Evolutionary conservation across 2,888 invertebrate genomes (phyloP), one percentile per base, ranked within the genome.

Genomic region (Meta bourneti): DNA sequence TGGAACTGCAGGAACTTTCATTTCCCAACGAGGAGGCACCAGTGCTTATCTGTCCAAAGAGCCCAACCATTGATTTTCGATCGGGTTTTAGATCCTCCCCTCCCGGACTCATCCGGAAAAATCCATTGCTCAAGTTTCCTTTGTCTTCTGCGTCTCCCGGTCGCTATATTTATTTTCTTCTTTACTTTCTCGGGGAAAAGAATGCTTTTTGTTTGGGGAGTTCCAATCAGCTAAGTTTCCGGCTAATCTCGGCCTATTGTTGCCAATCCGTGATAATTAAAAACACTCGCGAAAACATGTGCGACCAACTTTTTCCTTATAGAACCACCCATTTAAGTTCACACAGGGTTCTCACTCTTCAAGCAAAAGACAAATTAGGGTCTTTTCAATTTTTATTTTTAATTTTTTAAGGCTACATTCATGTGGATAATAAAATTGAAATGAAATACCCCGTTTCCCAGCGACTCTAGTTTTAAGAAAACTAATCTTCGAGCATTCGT

Each of bases 11-110:
- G 80, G 48, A 70, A 82, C 81, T 71, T 70, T 70, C 81, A 81
- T 70, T 81, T 82, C 81, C 70, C 70, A 70, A 70, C 77, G 77
- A 77, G 77, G 52, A 49, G 77, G n/a, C 82, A 49, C 69, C 7
- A 34, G 7, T 61, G 20, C 16, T 81, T 81, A 75, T 69, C 88
- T 81, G 80, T 81, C 88, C 81, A 51, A 74, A 74, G 72, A 74
- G 70, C 82, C 72, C 78, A 51, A 52, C 74, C 81, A 89, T 89
- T 89, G 89, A 89, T 89, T 89, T 89, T 81, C 89, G 82, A 89
- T 89, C 89, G 82, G 82, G 70, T 77, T 78, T 89, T 88, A 61
- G 48, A 49, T 51, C 19, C 20, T 54, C 49, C 52, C 61, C 72
- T 54, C 79, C 79, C 79, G 70, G 88, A 61, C 81, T 72, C 80